phyloP scores from a whole-genome alignment of 2,113 vertebrate species.

The Trachemys scripta region DNA sequence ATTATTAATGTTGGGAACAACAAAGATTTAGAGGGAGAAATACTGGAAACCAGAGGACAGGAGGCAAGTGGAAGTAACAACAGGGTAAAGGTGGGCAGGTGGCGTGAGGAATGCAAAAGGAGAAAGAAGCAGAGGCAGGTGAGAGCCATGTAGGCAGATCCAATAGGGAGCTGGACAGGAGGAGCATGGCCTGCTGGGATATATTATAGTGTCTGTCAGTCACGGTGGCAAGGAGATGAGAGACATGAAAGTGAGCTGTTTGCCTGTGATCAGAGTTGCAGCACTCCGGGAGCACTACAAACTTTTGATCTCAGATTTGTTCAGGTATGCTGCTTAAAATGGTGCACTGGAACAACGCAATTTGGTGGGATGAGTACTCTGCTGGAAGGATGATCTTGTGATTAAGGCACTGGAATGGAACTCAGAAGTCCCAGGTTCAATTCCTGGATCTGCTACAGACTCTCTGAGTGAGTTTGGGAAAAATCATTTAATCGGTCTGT shows the following conservation, averaged over 20 bases:
- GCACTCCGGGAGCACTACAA: accelerated
- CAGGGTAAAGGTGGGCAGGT: background rate
- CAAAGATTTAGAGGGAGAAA: background rate
- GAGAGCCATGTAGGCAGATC: background rate
- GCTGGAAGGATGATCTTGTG: accelerated
- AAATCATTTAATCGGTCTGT: background rate
- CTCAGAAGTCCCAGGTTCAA: background rate
- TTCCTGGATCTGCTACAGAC: background rate
- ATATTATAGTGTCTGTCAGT: background rate
- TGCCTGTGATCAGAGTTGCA: background rate
- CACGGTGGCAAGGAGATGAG: background rate
- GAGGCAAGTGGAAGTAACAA: background rate
- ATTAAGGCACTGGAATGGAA: background rate
- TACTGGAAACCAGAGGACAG: background rate
- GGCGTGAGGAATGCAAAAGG: background rate
- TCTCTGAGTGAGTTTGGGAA: background rate
- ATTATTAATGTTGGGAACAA: background rate
- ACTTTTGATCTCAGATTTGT: background rate
- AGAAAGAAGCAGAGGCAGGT: background rate
- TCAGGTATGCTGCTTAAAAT: background rate
- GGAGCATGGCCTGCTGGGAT: background rate
- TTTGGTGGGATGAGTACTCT: background rate
- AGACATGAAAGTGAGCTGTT: background rate
- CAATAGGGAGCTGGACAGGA: background rate
- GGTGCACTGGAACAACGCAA: accelerated